Evolutionary conservation across 2,888 invertebrate genomes (phyloP), one percentile per base, ranked within the genome.

Genomic region (Noctuana brunneofusca): DNA sequence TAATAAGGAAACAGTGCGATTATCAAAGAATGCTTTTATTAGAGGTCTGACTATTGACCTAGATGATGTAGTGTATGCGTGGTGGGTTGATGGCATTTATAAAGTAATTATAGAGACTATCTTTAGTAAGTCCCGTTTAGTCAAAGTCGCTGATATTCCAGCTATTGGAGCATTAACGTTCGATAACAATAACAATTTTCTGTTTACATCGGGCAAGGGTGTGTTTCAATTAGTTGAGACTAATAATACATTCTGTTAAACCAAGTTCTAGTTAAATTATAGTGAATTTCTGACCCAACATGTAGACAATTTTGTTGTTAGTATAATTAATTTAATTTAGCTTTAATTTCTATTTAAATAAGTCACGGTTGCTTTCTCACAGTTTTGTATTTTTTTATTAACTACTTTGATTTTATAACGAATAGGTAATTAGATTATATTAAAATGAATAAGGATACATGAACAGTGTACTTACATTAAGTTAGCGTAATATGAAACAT

Each of bases 21-120:
- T 91, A 1, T 89, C 89, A 0, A 79, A 74, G 0, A 88, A 89
- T 58, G 68, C 83, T 0, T 89, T 79, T 62, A 84, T 88, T 38
- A 78, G 89, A 72, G 89, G 89, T 0, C 63, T 90, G 1, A 77
- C 81, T 8, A 72, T 86, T 2, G 89, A 89, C 74, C 72, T 82
- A 27, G 79, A 87, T 27, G 86, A 81, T 0, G 70, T 66, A 0
- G 78, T 89, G 0, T 89, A 86, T 30, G 76, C 83, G 3, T 90
- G 90, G 90, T 90, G 89, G 89, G 58, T 90, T 1, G 88, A 90
- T 60, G 86, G 84, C 0, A 76, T 91, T 3, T 91, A 89, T 58
- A 84, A 78, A 71, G 75, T 91, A 1, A 53, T 75, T 49, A 71
- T 87, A 38, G 75, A 77, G 0, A 75, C 74, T 18, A 75, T 78